These are phyloP conservation scores for Lycaena phlaeas DNA, from an alignment of 2,888 invertebrate species.

Conservation along the genomic window DNA sequence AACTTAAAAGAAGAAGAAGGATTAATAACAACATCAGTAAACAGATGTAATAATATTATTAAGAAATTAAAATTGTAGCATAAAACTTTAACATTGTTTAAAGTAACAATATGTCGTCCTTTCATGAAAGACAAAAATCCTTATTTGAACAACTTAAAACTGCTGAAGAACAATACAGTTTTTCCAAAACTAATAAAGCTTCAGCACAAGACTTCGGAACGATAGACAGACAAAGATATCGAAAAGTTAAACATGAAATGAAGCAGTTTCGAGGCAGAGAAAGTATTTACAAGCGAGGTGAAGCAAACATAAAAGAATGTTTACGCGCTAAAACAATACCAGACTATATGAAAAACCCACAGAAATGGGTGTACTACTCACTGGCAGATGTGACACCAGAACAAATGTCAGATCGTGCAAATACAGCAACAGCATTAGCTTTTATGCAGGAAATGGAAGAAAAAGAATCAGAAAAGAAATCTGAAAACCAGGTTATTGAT, in stretches of 20 bases:
- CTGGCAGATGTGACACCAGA: conserved; percentile 82
- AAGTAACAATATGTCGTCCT: conserved; percentile 47
- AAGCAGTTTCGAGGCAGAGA: conserved; percentile 79
- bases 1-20: no score
- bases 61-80: no score
- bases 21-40: no score
- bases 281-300: conserved; percentile 85
- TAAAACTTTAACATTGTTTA: not conserved
- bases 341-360: conserved; percentile 79
- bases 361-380: conserved; percentile 87
- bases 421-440: conserved; percentile 83
- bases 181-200: conserved; percentile 43
- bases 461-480: conserved; percentile 35
- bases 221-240: conserved; percentile 44
- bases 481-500: conserved; percentile 34
- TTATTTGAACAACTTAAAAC: conserved; percentile 79
- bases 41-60: no score
- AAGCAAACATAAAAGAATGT: conserved; percentile 75
- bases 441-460: conserved; percentile 80
- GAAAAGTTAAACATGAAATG: conserved; percentile 63
- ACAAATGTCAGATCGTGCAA: conserved; percentile 85
- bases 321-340: conserved; percentile 54
- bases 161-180: conserved; percentile 72
- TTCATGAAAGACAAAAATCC: conserved; percentile 76
- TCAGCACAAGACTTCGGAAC: conserved; percentile 38